phyloP scores from a whole-genome alignment of 1,140 invertebrate species.

The Xylocopa sonorina region DNA sequence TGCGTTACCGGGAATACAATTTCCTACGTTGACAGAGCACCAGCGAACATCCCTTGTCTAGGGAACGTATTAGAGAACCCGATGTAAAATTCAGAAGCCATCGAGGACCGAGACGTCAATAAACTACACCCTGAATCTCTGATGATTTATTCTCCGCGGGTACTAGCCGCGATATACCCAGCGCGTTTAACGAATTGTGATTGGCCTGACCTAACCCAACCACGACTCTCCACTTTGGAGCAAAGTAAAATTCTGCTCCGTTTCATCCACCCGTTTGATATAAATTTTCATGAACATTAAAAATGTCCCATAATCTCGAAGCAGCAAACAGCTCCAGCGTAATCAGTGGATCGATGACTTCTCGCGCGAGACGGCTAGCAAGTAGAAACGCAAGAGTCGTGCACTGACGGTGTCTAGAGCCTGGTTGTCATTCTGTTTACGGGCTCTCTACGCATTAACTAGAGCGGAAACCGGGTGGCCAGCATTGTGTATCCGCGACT shows the following conservation, averaged over 20 bases:
- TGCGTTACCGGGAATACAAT: neutral
- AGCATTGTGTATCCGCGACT: constrained; percentile 62
- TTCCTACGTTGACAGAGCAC: neutral
- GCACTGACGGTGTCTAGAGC: constrained; percentile 2
- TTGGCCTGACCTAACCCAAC: no score
- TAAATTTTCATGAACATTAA: no score
- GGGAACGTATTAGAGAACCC: constrained; percentile 42
- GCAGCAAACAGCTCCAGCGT: constrained; percentile 7
- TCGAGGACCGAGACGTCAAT: constrained; percentile 42
- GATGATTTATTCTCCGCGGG: constrained; percentile 53
- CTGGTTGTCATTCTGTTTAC: constrained; percentile 65
- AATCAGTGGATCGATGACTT: constrained; percentile 11
- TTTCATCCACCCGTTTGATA: no score
- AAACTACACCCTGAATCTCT: constrained; percentile 50
- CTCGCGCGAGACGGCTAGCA: constrained; percentile 9
- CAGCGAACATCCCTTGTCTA: constrained; percentile 1
- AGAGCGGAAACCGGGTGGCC: constrained; percentile 69
- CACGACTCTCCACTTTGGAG: constrained; percentile 5
- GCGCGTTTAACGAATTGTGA: constrained; percentile 49
- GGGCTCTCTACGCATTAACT: constrained; percentile 65
- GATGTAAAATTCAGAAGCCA: constrained; percentile 60
- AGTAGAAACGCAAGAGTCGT: constrained; percentile 39
- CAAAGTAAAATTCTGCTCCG: constrained; percentile 16
- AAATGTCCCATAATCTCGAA: no score
- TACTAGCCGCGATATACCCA: constrained; percentile 4